Conservation (phyloP, 1,140 invertebrate genomes). For the Bicyclus anynana region DNA sequence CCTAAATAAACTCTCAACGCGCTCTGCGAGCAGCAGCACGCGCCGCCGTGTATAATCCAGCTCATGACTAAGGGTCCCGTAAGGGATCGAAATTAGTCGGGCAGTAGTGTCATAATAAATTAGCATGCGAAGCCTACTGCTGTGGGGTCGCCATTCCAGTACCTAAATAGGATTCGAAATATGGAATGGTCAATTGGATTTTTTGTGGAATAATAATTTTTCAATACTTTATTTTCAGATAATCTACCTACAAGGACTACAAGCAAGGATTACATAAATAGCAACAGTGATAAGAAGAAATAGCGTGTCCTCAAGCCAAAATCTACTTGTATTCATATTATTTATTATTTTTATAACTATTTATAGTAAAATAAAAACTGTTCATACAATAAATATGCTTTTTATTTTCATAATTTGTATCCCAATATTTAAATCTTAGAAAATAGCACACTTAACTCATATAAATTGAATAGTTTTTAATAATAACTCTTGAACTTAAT, state of each 20-base stretch:
- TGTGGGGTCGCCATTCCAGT: neutral
- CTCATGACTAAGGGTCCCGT: no score
- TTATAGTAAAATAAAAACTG: neutral
- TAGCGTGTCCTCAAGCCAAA: neutral
- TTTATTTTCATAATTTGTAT: constrained; percentile 7
- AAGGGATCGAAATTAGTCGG: no score
- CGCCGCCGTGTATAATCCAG: no score
- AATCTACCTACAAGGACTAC: constrained; percentile 62
- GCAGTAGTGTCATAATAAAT: no score
- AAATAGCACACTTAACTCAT: neutral
- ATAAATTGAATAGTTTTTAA: no score
- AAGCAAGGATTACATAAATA: constrained; percentile 57
- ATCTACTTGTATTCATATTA: neutral
- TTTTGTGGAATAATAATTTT: neutral
- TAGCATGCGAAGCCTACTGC: no score
- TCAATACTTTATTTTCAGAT: constrained; percentile 43
- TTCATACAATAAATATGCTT: neutral
- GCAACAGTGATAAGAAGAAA: constrained; percentile 53
- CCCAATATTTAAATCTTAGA: neutral
- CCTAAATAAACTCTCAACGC: no score
- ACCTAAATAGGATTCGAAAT: no score
- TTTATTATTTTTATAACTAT: constrained; percentile 10
- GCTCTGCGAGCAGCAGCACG: no score
- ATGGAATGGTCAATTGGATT: no score
- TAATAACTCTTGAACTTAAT: no score